Percentiles rank a stretch among this genome's conserved stretches.
Evolutionary conservation across 2,113 vertebrate species (phyloP).

Genomic region (Forbesichthys agassizii): DNA sequence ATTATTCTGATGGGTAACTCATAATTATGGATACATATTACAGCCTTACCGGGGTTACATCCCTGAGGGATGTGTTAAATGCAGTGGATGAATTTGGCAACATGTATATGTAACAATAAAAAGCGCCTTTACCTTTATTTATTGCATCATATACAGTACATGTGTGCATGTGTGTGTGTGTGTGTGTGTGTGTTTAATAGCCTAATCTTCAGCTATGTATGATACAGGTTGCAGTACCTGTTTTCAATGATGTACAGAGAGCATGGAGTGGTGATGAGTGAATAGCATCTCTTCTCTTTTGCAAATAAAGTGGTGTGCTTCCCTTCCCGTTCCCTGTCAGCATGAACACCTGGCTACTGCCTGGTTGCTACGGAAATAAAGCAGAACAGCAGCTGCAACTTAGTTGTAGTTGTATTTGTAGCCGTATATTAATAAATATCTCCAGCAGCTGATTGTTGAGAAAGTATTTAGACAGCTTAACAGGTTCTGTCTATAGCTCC

Average conservation of each 20-base stretch:
- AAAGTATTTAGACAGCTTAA: slow-evolving; percentile 62
- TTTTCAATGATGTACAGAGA: slow-evolving; percentile 44
- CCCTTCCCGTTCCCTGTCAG: slow-evolving; percentile 52
- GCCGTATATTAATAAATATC: slow-evolving; percentile 52
- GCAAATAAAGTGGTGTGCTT: slow-evolving; percentile 34
- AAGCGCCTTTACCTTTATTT: too few relatives aligned
- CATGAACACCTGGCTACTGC: slow-evolving; percentile 61
- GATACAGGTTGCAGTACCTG: slow-evolving; percentile 36
- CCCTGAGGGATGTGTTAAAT: too few relatives aligned
- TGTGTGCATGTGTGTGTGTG: too few relatives aligned
- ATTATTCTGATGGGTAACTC: too few relatives aligned
- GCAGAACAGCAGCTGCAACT: slow-evolving; percentile 31
- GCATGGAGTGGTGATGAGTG: slow-evolving; percentile 49
- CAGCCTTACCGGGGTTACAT: too few relatives aligned
- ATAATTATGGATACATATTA: too few relatives aligned
- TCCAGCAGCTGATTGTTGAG: slow-evolving; percentile 40
- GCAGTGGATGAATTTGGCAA: too few relatives aligned
- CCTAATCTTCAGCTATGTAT: slow-evolving; percentile 10
- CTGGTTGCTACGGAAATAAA: slow-evolving; percentile 52
- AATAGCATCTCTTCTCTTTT: slow-evolving; percentile 52
- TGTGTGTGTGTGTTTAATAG: neutral
- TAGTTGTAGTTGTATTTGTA: slow-evolving; percentile 49
- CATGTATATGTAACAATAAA: too few relatives aligned
- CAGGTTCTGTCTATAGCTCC: slow-evolving; percentile 29
- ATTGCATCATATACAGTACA: too few relatives aligned